These are phyloP conservation scores for Anaspis maculata DNA, from an alignment of 2,888 invertebrate species.

Conservation along the genomic window DNA sequence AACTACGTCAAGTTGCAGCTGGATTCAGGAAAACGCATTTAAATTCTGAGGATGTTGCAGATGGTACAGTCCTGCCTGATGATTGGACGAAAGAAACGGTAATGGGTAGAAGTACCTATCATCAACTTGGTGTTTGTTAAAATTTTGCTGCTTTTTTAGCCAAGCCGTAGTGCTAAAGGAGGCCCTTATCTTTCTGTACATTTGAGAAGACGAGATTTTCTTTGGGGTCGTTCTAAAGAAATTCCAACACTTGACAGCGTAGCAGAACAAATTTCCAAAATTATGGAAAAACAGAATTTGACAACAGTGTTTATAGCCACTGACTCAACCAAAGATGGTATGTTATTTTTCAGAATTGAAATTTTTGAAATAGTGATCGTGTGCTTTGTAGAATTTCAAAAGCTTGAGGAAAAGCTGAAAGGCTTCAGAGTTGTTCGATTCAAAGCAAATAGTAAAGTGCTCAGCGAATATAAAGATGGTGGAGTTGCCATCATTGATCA, in stretches of 20 bases:
- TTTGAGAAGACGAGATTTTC: slow-evolving; percentile 82
- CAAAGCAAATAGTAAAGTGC: slow-evolving; percentile 43
- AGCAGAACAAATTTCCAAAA: slow-evolving; percentile 60
- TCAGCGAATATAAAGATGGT: slow-evolving; percentile 76
- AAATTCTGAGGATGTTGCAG: slow-evolving; percentile 53
- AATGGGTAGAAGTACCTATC: too few relatives aligned
- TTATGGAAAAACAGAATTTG: slow-evolving; percentile 50
- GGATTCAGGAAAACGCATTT: slow-evolving; percentile 55
- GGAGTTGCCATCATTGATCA: slow-evolving; percentile 91
- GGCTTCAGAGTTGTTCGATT: slow-evolving; percentile 37
- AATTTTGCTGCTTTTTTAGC: slow-evolving; percentile 27
- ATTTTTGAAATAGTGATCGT: slow-evolving; percentile 1
- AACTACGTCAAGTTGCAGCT: slow-evolving; percentile 58
- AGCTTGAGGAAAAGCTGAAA: slow-evolving; percentile 41
- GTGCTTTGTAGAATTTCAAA: slow-evolving; percentile 37
- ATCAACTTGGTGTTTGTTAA: neutral
- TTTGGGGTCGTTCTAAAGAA: slow-evolving; percentile 60
- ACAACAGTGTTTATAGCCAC: slow-evolving; percentile 72
- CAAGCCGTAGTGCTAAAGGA: slow-evolving; percentile 48
- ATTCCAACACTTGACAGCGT: slow-evolving; percentile 73
- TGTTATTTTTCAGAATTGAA: slow-evolving; percentile 6
- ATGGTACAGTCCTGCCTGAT: slow-evolving; percentile 49
- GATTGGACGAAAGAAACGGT: slow-evolving; percentile 58
- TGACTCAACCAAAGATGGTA: slow-evolving; percentile 60
- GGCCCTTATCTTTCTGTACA: slow-evolving; percentile 78